Evolutionary conservation across 2,113 vertebrate genomes (phyloP), one percentile per base, ranked within the genome.

Genomic region (Tauraco erythrolophus): DNA sequence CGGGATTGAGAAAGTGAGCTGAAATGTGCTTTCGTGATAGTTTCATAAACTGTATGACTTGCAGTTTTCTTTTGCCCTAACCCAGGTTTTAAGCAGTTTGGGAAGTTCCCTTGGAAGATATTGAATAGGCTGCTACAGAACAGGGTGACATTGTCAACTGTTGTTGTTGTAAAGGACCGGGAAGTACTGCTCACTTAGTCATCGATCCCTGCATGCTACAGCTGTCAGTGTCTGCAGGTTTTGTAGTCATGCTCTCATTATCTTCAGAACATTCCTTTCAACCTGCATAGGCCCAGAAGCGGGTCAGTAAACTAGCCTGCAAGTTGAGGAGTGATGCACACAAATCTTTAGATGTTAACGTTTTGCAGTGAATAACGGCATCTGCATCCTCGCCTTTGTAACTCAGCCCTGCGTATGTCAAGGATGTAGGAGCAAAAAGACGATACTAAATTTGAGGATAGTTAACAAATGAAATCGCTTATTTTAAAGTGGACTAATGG

Each of bases 171-270:
- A 79, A 83, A 96, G 45, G 78, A 74, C 92, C 78, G 85, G 78
- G 80, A 77, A 64, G 78, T 78, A 21, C 88, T 74, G 76, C 78
- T 75, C 83, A 21, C 23, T 41, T 85, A 95, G 78, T 80, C 72
- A 92, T 88, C 46, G 8, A 37, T 62, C 57, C 19, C 65, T 57
- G 70, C 50, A 48, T 31, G 65, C 70, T 89, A 25, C 83, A 95
- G 94, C 80, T 97, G 94, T 78, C 94, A 85, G 80, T 69, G 66
- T 56, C 27, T 91, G 53, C 65, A 83, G 75, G 87, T 95, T 90
- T 77, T 77, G 85, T 57, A 95, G 74, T 24, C 12, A 14, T 68
- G 69, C 64, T 54, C 54, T 60, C 53, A 50, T 41, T 77, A 68
- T 88, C 85, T 88, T 43, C 56, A 31, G 64, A 78, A 48, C 66